These are phyloP conservation scores for Intellagama lesueurii DNA, from an alignment of 2,797 vertebrate species.

Conservation along the genomic window DNA sequence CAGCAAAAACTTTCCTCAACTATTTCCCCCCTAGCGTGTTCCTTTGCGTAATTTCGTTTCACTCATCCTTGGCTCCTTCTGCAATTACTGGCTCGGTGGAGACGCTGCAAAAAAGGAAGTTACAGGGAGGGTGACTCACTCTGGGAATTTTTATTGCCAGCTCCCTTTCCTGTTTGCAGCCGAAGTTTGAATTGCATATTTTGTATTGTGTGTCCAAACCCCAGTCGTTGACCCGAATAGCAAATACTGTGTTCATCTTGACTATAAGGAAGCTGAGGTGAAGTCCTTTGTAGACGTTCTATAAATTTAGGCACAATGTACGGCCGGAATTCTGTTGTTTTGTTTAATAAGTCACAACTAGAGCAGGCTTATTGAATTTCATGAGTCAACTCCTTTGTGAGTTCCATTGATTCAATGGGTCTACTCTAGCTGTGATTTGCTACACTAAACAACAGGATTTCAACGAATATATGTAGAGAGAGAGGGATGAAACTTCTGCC, in stretches of 20 bases:
- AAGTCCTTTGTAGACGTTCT: background rate
- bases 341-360: no score
- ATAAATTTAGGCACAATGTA: no score
- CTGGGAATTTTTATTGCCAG: background rate
- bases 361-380: no score
- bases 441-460: no score
- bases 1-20: background rate
- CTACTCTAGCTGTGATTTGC: no score
- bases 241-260: background rate
- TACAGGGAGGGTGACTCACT: slow-evolving; percentile 48
- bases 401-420: no score
- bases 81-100: background rate
- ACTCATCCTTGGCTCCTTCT: slow-evolving; percentile 12
- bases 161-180: slow-evolving; percentile 17
- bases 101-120: slow-evolving; percentile 37
- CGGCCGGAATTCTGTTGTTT: no score
- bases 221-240: background rate
- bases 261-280: background rate
- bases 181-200: background rate
- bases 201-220: background rate
- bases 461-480: no score
- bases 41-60: slow-evolving; percentile 43
- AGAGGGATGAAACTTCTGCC: no score
- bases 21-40: slow-evolving; percentile 6
- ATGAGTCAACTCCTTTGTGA: no score